Base-by-base conservation (phyloP, 2,113 vertebrate genomes). In the Pachypanchax playfairii region DNA sequence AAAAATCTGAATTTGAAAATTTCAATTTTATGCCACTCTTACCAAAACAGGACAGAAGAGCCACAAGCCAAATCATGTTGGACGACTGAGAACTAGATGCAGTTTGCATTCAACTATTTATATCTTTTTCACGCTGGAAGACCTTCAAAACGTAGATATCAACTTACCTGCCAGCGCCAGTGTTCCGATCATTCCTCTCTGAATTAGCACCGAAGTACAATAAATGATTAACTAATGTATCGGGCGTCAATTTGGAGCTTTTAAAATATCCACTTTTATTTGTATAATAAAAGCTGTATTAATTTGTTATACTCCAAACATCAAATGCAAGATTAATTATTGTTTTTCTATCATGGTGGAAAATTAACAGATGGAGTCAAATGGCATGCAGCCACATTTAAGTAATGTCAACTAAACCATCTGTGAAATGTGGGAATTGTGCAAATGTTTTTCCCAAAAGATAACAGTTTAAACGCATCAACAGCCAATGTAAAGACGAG, bases 31-130 rank as follows among this genome's bases (percentile, higher is more conserved):
- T 33, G 39, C 41, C 11, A 4, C 26, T 17, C 64, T 81, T 75
- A 90, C 89, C 86, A 38, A 84, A 25, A 66, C 82, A 88, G 55
- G 76, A 62, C 47, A 91, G 41, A 6, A 90, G 50, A 75, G 65
- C 17, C 49, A 70, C 52, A 35, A 87, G 18, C 65, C 67, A 49
- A 62, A 87, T 76, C 88, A 88, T 91, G 31, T 67, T 89, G 73
- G 17, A 53, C 5, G 25, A 24, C 2, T 24, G 36, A 52, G 17
- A 21, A 63, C 3, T 9, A 21, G 4, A n/a, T 21, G 44, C 11
- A 43, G 35, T 36, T n/a, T 43, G 21, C 1, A 12, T 57, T 46
- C 13, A 43, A 36, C 42, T 70, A 67, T 85, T 80, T 87, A 85
- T 79, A 86, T 18, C 35, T 38, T 20, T 21, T 25, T 52, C 47